Evolutionary conservation across 35 echinoderm and acorn worm species (phyloP).

Genomic region (Heliocidaris tuberculata): DNA sequence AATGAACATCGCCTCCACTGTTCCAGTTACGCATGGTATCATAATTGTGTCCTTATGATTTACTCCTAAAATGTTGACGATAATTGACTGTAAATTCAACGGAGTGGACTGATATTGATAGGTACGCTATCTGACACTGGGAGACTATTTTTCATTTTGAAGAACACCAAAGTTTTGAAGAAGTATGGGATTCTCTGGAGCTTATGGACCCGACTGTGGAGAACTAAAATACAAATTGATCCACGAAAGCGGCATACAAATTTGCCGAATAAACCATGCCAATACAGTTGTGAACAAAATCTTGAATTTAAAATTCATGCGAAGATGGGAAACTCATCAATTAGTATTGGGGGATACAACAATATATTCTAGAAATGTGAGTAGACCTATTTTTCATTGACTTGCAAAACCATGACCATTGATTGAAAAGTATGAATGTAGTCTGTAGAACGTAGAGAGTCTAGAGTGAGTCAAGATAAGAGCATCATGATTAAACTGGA

Average conservation of each 20-base stretch:
- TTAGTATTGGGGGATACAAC: constrained; percentile 91
- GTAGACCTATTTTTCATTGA: background rate
- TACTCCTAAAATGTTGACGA: too few relatives aligned
- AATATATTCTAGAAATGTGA: constrained; percentile 90
- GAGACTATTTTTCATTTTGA: background rate
- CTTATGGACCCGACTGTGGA: constrained; percentile 48
- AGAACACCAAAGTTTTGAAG: background rate
- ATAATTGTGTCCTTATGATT: too few relatives aligned
- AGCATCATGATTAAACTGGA: too few relatives aligned
- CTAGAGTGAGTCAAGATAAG: too few relatives aligned
- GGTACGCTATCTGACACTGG: too few relatives aligned
- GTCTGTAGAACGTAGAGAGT: too few relatives aligned
- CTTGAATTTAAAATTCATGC: constrained; percentile 86
- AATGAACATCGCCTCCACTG: too few relatives aligned
- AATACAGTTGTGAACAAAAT: constrained; percentile 97
- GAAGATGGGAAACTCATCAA: constrained; percentile 88
- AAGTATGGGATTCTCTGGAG: constrained; percentile 35
- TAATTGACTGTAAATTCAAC: too few relatives aligned
- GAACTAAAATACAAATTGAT: constrained; percentile 91
- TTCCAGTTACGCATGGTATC: too few relatives aligned
- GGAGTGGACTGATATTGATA: too few relatives aligned
- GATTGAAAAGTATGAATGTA: too few relatives aligned
- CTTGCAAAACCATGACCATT: too few relatives aligned
- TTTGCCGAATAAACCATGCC: constrained; percentile 85
- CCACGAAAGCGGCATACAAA: constrained; percentile 81